Conservation (phyloP, 2,797 vertebrate genomes). For the Eremophila alpestris region DNA sequence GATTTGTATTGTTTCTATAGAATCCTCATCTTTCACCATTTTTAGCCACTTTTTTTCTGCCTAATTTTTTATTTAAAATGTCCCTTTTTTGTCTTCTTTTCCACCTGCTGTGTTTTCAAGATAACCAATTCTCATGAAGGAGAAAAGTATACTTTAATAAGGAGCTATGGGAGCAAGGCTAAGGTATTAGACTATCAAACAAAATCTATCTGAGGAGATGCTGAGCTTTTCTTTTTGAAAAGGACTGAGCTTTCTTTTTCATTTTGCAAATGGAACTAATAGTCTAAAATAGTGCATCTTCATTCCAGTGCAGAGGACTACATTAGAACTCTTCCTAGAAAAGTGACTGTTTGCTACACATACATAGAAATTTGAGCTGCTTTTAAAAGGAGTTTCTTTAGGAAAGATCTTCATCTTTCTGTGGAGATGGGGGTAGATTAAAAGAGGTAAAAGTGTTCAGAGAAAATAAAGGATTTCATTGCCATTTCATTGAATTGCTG, state of each 20-base stretch:
- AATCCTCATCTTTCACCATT: background rate
- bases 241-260: background rate
- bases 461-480: background rate
- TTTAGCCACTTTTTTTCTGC: background rate
- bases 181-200: background rate
- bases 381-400: background rate
- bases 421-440: background rate
- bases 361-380: background rate
- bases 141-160: background rate
- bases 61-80: background rate
- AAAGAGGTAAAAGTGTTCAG: background rate
- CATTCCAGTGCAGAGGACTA: background rate
- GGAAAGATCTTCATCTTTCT: background rate
- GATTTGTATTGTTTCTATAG: background rate
- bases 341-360: background rate
- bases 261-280: background rate
- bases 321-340: background rate
- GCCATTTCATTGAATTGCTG: background rate
- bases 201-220: background rate
- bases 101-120: background rate
- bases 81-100: background rate
- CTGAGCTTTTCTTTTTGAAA: slow-evolving; percentile 16
- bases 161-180: background rate
- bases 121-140: background rate
- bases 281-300: background rate